Percentiles rank a stretch among this genome's conserved stretches.
Conservation (phyloP, 2,113 vertebrate species). For the Takifugu bimaculatus region DNA sequence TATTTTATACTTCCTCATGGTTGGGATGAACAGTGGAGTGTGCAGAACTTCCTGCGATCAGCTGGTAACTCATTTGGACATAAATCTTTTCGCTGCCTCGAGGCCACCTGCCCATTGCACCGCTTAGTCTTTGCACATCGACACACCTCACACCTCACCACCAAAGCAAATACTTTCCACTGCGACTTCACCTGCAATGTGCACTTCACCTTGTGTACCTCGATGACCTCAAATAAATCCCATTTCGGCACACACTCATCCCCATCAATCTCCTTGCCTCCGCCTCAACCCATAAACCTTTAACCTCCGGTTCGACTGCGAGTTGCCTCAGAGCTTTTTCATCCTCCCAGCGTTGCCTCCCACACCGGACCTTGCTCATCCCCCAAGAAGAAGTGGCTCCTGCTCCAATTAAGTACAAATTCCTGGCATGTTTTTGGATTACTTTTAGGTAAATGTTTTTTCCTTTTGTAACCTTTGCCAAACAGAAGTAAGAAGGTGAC, state of each 20-base stretch:
- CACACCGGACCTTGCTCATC: neutral
- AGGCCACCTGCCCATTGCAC: conserved; percentile 38
- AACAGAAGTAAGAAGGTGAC: conserved; percentile 51
- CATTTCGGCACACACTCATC: conserved; percentile 42
- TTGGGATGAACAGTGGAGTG: neutral
- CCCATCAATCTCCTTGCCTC: conserved; percentile 55
- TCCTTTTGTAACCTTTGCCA: neutral
- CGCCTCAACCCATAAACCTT: conserved; percentile 54
- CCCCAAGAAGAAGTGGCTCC: conserved; percentile 55
- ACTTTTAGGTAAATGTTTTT: conserved; percentile 34
- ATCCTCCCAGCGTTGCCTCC: conserved; percentile 20
- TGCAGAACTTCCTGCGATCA: conserved; percentile 16
- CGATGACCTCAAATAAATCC: conserved; percentile 41
- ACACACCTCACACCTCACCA: conserved; percentile 1
- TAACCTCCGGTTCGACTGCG: conserved; percentile 47
- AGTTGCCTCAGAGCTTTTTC: conserved; percentile 37
- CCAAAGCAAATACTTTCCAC: conserved; percentile 32
- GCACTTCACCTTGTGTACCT: conserved; percentile 31
- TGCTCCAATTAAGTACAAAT: conserved; percentile 67
- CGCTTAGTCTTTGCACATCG: neutral
- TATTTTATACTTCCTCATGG: neutral
- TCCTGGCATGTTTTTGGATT: conserved; percentile 59
- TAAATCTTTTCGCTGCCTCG: conserved; percentile 43
- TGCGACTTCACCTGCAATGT: conserved; percentile 24
- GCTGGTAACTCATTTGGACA: conserved; percentile 21